A percentile compares a stretch with the other conserved stretches of the same genome.
These are phyloP conservation scores for Corvus moneduloides DNA, from an alignment of 2,113 vertebrate genomes.

Conservation along the genomic window DNA sequence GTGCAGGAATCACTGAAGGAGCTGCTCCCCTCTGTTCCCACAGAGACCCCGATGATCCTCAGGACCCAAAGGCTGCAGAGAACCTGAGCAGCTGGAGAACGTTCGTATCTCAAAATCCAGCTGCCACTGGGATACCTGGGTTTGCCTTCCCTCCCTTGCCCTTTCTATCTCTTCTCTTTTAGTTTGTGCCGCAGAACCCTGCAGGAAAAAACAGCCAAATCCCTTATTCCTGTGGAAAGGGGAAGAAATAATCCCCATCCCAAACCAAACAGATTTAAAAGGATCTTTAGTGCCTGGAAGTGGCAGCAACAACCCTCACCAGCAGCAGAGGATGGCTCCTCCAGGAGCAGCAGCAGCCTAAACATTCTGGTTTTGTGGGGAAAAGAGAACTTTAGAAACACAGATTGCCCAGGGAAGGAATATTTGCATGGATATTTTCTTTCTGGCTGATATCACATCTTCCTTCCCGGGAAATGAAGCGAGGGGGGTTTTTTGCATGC, in stretches of 20 bases:
- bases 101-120: not conserved
- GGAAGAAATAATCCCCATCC: not conserved
- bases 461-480: not conserved
- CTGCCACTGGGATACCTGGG: not conserved
- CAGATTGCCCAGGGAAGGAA: not conserved
- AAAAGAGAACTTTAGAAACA: not conserved
- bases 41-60: not conserved
- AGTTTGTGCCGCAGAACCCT: not conserved
- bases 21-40: not conserved
- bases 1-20: not conserved
- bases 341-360: not conserved
- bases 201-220: not conserved
- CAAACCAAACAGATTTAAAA: not conserved
- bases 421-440: slow-evolving; percentile 43
- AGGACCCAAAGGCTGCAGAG: not conserved
- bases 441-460: not conserved
- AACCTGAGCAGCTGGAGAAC: not conserved
- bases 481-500: not conserved
- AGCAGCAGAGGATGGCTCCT: not conserved
- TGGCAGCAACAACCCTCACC: not conserved
- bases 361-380: not conserved
- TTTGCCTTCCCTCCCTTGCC: not conserved
- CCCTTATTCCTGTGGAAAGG: not conserved
- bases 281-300: not conserved
- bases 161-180: not conserved